Conservation (phyloP, 2,888 invertebrate genomes). For the Epistrophe grossulariae region DNA sequence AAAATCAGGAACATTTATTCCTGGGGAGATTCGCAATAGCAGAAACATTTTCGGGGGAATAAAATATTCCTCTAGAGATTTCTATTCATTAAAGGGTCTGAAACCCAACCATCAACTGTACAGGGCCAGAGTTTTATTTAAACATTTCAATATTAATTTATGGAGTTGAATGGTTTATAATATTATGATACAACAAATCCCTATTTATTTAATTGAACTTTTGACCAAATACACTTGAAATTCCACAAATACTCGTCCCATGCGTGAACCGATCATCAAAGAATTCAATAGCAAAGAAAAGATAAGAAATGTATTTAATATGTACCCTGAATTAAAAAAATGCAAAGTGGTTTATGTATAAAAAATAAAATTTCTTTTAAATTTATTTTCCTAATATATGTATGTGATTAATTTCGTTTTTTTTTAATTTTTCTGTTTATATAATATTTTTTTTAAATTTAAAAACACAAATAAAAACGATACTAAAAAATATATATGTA, state of each 20-base stretch:
- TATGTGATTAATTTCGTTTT: conserved; percentile 36
- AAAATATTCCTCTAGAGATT: too few species aligned
- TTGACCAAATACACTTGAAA: not conserved
- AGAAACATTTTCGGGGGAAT: too few species aligned
- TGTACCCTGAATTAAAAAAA: not conserved
- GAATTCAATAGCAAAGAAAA: not conserved
- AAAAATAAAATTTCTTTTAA: conserved; percentile 51
- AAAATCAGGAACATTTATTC: too few species aligned
- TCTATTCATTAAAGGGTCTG: too few species aligned
- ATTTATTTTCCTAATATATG: conserved; percentile 47
- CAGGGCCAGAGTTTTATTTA: too few species aligned
- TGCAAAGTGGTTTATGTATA: conserved; percentile 34
- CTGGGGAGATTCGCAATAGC: too few species aligned
- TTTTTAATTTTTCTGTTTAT: conserved; percentile 2
- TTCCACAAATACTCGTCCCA: not conserved
- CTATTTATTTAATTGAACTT: too few species aligned
- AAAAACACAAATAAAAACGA: conserved; percentile 20
- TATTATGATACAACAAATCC: too few species aligned
- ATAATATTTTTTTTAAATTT: not conserved
- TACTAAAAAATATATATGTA: not conserved
- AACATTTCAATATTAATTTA: too few species aligned
- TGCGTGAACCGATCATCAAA: not conserved
- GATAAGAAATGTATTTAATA: too few species aligned
- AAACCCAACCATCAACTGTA: too few species aligned
- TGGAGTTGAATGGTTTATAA: too few species aligned